phyloP scores from a whole-genome alignment of 1,140 invertebrate genomes.

The Drosophila triauraria region DNA sequence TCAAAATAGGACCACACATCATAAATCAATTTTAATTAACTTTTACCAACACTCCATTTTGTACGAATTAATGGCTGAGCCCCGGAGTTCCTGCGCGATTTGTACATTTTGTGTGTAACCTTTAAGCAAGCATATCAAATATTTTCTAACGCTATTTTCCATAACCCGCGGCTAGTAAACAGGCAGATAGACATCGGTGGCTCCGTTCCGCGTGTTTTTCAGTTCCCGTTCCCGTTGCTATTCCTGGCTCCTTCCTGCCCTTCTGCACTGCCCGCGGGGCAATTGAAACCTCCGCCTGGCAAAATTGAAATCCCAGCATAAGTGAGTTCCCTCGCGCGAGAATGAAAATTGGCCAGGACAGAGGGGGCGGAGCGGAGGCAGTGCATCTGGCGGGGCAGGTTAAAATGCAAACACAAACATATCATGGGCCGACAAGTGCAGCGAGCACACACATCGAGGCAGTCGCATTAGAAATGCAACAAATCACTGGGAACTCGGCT shows the following conservation, averaged over 20 bases:
- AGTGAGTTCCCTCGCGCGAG: conserved; percentile 68
- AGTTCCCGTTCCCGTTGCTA: conserved; percentile 16
- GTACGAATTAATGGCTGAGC: not conserved
- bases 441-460: conserved; percentile 49
- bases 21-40: conserved; percentile 13
- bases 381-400: conserved; percentile 13
- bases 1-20: not conserved
- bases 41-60: not conserved
- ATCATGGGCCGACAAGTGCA: conserved; percentile 70
- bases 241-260: conserved; percentile 31
- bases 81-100: conserved; percentile 18
- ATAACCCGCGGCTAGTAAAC: conserved; percentile 56
- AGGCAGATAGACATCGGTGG: conserved; percentile 45
- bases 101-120: conserved; percentile 30
- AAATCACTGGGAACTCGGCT: conserved; percentile 64
- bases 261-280: conserved; percentile 55
- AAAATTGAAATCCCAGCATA: conserved; percentile 76
- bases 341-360: conserved; percentile 62
- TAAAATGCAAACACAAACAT: conserved; percentile 64
- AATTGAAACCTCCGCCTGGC: conserved; percentile 68
- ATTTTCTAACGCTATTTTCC: conserved; percentile 43
- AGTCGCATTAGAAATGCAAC: conserved; percentile 81
- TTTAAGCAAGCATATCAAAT: conserved; percentile 37
- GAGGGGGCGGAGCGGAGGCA: conserved; percentile 5
- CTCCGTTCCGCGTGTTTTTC: conserved; percentile 28